phyloP scores from a whole-genome alignment of 92 coral and sea anemone species.

The Blastomussa wellsi region DNA sequence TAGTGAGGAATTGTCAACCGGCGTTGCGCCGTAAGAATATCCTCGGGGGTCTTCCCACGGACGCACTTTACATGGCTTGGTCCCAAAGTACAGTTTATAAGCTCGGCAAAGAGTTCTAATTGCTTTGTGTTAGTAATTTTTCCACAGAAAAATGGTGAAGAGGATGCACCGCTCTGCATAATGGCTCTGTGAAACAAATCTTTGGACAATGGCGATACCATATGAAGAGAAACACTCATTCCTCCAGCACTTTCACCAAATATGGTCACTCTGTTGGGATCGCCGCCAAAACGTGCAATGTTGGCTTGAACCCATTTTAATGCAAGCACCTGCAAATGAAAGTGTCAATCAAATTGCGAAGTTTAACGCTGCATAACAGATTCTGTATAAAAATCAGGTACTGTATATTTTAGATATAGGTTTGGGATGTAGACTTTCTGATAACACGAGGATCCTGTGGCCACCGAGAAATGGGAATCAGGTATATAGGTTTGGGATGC shows the following conservation, averaged over 20 bases:
- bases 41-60: background rate
- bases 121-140: conserved; percentile 11
- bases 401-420: too few relatives aligned
- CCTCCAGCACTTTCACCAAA: conserved; percentile 70
- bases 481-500: too few relatives aligned
- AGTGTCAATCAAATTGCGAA: background rate
- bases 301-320: conserved; percentile 56
- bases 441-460: too few relatives aligned
- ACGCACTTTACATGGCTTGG: background rate
- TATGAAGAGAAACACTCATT: conserved; percentile 60
- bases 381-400: too few relatives aligned
- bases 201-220: conserved; percentile 49
- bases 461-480: too few relatives aligned
- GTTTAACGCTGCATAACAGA: too few relatives aligned
- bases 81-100: conserved; percentile 12
- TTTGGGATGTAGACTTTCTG: too few relatives aligned
- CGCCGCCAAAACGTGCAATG: conserved; percentile 62
- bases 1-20: background rate
- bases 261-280: conserved; percentile 58
- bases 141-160: conserved; percentile 18
- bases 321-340: conserved; percentile 42
- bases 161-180: conserved; percentile 31
- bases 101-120: conserved; percentile 8
- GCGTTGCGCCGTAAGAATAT: background rate
- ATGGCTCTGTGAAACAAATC: conserved; percentile 57